Evolutionary conservation across 2,888 invertebrate species (phyloP).

Genomic region (Quadroppia sp.): DNA sequence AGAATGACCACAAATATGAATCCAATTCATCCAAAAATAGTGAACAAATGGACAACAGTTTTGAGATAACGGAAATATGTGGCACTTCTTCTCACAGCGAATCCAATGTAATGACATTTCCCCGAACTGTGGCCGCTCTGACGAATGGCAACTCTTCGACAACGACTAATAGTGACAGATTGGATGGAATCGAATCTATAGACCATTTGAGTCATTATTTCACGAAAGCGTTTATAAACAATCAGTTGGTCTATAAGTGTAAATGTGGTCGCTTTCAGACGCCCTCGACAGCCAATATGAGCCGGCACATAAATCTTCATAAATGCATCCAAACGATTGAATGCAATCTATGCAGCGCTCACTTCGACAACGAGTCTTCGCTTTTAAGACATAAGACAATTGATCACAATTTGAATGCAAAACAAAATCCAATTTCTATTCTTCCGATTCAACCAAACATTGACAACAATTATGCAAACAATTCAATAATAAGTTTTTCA

Average conservation of each 20-base stretch:
- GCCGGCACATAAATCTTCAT: slow-evolving; percentile 20
- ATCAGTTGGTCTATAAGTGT: slow-evolving; percentile 34
- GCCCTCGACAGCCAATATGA: slow-evolving; percentile 8
- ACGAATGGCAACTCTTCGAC: background rate
- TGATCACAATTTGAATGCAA: slow-evolving; percentile 8
- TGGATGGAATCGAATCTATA: background rate
- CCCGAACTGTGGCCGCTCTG: background rate
- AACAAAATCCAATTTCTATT: background rate
- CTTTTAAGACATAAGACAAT: slow-evolving; percentile 33
- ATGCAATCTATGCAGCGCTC: slow-evolving; percentile 16
- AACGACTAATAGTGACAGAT: background rate
- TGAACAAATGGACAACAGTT: background rate
- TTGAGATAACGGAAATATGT: background rate
- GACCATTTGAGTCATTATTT: slow-evolving; percentile 6
- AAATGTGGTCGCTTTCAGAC: slow-evolving; percentile 19
- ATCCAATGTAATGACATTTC: background rate
- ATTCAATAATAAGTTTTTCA: background rate
- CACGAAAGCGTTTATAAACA: background rate
- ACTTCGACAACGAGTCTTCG: slow-evolving; percentile 36
- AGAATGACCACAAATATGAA: slow-evolving; percentile 21
- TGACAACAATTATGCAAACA: slow-evolving; percentile 11
- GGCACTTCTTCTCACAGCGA: background rate
- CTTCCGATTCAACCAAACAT: slow-evolving; percentile 2
- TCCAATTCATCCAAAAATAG: background rate
- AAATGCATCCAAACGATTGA: slow-evolving; percentile 15